Evolutionary conservation across 2,113 vertebrate species (phyloP).

Genomic region (Fukomys damarensis): DNA sequence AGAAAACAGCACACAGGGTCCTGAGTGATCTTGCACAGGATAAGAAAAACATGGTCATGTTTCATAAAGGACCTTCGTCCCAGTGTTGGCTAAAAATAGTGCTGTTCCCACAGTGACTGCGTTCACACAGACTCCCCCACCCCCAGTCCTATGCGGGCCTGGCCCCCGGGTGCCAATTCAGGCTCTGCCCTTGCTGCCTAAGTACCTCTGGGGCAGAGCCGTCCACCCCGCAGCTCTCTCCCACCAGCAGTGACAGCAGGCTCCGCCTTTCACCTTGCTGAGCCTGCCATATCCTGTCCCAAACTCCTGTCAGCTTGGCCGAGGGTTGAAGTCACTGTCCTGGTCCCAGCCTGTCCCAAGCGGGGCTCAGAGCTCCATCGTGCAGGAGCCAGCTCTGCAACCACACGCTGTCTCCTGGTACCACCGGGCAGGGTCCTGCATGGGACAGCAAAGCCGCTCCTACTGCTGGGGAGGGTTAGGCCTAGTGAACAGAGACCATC

Average conservation of each 20-base stretch:
- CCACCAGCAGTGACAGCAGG: background rate
- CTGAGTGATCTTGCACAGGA: background rate
- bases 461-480: rapidly evolving
- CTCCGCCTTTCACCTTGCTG: background rate
- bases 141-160: background rate
- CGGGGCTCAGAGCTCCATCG: background rate
- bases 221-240: background rate
- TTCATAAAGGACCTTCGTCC: background rate
- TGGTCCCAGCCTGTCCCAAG: rapidly evolving
- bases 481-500: background rate
- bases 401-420: background rate
- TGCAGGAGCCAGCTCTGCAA: background rate
- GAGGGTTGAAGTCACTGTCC: background rate
- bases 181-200: rapidly evolving
- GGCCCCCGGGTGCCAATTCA: rapidly evolving
- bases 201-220: background rate
- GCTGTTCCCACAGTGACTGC: rapidly evolving
- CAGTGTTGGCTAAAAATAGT: background rate
- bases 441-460: background rate
- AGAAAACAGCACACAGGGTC: rapidly evolving
- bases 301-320: background rate
- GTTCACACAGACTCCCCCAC: background rate
- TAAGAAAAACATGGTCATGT: background rate
- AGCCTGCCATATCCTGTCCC: rapidly evolving
- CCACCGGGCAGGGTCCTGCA: background rate